Conservation (phyloP, 2,888 invertebrate species). For the Horisme vitalbata region DNA sequence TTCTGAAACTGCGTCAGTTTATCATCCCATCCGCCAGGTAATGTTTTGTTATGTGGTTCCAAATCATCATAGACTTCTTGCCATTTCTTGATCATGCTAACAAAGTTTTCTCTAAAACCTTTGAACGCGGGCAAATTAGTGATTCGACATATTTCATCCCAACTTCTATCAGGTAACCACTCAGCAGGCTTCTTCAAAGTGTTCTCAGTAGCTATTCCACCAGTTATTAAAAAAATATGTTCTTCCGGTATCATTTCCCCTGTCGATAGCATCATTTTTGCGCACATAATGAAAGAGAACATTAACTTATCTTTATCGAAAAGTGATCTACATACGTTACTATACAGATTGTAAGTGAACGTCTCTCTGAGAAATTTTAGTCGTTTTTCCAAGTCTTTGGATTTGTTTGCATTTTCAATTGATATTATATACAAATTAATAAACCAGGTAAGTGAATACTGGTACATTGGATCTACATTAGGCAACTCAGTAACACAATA, state of each 20-base stretch:
- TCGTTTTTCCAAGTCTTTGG: conserved; percentile 87
- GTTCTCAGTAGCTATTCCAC: conserved; percentile 88
- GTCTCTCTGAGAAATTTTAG: conserved; percentile 87
- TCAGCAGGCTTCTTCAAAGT: conserved; percentile 84
- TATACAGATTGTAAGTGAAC: conserved; percentile 91
- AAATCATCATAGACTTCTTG: conserved; percentile 85
- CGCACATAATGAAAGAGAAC: conserved; percentile 91
- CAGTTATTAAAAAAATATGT: conserved; percentile 89
- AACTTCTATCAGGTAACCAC: conserved; percentile 89
- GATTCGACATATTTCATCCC: conserved; percentile 90
- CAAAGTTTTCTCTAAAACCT: conserved; percentile 82
- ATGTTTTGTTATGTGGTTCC: conserved; percentile 84
- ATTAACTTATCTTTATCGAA: conserved; percentile 93
- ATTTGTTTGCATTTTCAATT: conserved; percentile 88
- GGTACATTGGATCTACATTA: conserved; percentile 94
- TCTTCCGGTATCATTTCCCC: conserved; percentile 84
- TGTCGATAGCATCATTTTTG: conserved; percentile 85
- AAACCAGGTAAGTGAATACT: conserved; percentile 93
- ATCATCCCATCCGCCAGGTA: conserved; percentile 86
- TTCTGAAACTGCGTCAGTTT: conserved; percentile 86
- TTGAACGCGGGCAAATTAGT: conserved; percentile 78
- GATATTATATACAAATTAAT: conserved; percentile 90
- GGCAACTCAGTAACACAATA: conserved; percentile 92
- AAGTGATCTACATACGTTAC: conserved; percentile 91
- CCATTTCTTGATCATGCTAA: conserved; percentile 81